These are phyloP conservation scores for Eristalinus aeneus DNA, from an alignment of 2,888 invertebrate species.

Conservation along the genomic window DNA sequence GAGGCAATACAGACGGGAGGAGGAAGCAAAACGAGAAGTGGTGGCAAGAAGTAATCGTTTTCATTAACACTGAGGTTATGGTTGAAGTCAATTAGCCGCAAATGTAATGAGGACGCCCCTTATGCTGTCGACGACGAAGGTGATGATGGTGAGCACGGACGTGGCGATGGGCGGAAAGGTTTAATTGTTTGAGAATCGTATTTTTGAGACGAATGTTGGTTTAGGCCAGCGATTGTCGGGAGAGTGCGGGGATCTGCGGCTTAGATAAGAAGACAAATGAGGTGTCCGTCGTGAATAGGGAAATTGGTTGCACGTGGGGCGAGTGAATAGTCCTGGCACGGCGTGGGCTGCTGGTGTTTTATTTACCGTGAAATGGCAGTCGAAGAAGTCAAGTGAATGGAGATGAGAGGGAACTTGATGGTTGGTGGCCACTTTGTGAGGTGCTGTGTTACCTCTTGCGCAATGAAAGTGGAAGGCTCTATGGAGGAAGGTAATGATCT, in stretches of 20 bases:
- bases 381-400: not conserved
- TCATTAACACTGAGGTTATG: conserved; percentile 62
- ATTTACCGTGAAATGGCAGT: not conserved
- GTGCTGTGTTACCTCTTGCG: too few species aligned
- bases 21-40: not conserved
- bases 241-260: not conserved
- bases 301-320: not conserved
- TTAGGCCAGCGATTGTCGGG: not conserved
- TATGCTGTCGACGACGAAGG: not conserved
- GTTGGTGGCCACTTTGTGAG: not conserved
- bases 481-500: too few species aligned
- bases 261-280: not conserved
- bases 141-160: not conserved
- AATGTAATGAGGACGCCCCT: conserved; percentile 45
- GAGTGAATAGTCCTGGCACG: not conserved
- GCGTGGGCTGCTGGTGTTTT: not conserved
- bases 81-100: conserved; percentile 67
- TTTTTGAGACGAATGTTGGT: conserved; percentile 18
- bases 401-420: not conserved
- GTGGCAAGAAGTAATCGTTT: conserved; percentile 54
- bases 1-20: not conserved
- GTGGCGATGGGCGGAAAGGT: not conserved
- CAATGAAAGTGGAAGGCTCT: too few species aligned
- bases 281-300: not conserved
- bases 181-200: conserved; percentile 43